Percentiles rank a stretch among this genome's conserved stretches.
Conservation (phyloP, 2,113 vertebrate species). For the Monopterus albus region DNA sequence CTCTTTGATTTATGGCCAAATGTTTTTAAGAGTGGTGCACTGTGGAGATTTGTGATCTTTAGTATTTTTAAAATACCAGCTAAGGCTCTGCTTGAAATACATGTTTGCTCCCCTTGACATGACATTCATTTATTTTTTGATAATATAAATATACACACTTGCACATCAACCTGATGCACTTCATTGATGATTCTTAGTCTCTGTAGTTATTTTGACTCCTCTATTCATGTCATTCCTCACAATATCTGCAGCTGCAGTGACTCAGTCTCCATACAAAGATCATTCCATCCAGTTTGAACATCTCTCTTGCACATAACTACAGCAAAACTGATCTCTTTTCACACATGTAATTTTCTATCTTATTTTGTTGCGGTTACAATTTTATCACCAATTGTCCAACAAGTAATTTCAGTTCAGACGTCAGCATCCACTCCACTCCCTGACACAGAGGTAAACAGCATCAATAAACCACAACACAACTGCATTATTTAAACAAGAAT, state of each 20-base stretch:
- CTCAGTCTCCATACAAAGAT: neutral
- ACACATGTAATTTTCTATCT: neutral
- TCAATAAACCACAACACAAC: constrained; percentile 52
- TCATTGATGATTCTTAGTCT: neutral
- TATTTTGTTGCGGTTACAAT: neutral
- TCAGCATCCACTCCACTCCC: constrained; percentile 6
- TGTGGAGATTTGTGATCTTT: neutral
- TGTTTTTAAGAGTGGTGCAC: neutral
- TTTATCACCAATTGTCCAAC: neutral
- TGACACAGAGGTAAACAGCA: constrained; percentile 11
- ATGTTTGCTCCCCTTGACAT: neutral
- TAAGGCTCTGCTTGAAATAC: neutral
- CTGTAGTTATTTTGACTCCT: neutral
- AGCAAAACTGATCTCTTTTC: neutral
- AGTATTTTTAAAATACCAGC: neutral
- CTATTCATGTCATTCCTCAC: neutral
- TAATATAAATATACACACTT: neutral
- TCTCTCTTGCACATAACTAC: constrained; percentile 6
- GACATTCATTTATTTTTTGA: neutral
- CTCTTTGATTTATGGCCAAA: too few species aligned
- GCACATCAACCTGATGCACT: neutral
- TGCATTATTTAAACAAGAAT: constrained; percentile 31
- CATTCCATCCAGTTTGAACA: constrained; percentile 6
- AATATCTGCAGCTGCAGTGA: constrained; percentile 9
- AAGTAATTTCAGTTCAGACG: constrained; percentile 37